Evolutionary conservation across 2,113 vertebrate species (phyloP).

Genomic region (Emydocephalus ijimae): DNA sequence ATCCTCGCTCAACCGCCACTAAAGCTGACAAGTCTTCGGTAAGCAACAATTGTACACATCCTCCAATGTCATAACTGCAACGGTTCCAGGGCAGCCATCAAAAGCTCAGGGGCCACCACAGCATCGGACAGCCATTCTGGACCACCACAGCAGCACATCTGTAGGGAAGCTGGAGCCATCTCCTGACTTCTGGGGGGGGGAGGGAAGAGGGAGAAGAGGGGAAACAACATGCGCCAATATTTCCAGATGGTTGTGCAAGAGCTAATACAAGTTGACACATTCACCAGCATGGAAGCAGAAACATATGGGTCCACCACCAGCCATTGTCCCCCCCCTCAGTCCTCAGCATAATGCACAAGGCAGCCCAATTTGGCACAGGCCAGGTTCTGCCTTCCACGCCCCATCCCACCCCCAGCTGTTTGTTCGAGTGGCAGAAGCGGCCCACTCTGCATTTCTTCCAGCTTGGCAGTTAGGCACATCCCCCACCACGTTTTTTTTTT

Average conservation of each 20-base stretch:
- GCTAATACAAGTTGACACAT: conserved; percentile 49
- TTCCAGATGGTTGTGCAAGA: conserved; percentile 56
- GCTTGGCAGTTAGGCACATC: background rate
- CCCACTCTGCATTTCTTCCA: background rate
- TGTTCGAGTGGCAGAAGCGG: rapidly evolving
- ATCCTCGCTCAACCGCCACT: background rate
- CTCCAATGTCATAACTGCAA: background rate
- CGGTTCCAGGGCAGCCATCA: too few species aligned
- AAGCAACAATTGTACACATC: too few species aligned
- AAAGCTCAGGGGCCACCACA: background rate
- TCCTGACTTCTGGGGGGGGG: background rate
- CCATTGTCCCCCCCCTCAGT: background rate
- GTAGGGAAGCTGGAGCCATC: background rate
- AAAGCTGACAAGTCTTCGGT: background rate
- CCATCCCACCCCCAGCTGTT: background rate
- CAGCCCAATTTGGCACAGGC: background rate
- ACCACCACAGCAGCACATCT: background rate
- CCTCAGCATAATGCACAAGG: background rate
- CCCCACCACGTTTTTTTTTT: background rate
- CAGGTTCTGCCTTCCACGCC: too few species aligned
- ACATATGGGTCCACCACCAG: conserved; percentile 32
- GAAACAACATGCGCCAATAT: background rate
- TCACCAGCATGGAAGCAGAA: conserved; percentile 30
- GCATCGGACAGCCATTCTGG: background rate
- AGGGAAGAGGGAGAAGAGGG: background rate